Evolutionary conservation across 2,888 invertebrate genomes (phyloP), one percentile per base, ranked within the genome.

Genomic region (Camponotus fellah): DNA sequence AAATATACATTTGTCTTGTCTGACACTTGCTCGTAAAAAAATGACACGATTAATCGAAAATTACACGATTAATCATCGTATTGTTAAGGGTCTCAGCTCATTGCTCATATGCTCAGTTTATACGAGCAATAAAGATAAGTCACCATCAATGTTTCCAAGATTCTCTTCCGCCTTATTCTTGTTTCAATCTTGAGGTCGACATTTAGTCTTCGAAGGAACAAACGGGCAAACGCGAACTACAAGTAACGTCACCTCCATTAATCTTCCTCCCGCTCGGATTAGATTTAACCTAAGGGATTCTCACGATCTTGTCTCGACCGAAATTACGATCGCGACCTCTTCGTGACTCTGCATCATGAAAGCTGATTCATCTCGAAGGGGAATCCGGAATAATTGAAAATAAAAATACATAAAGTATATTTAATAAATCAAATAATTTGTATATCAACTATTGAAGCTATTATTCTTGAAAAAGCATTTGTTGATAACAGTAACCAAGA

Each of bases 211-310:
- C 72, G 43, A 72, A 82, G 79, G 83, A 83, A 85, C 85, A 86
- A 83, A 82, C 87, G 79, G 81, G 84, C 85, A 82, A 86, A 85
- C 83, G 75, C 58, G 81, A 88, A 83, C 85, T 82, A 84, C 85
- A 81, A 80, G 68, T 82, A 83, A 80, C 85, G 84, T 83, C 81
- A 72, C 60, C 60, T 71, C 84, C 87, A 85, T 87, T 87, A 87
- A 88, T 88, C 87, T 82, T 71, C 69, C 53, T 49, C 77, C 79
- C 80, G 82, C 76, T 82, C 85, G 75, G 81, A 88, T 85, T 82
- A 81, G 87, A 84, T 87, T 82, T 82, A 85, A 87, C 84, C 81
- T 79, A 66, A 79, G 75, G 72, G 68, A 62, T 83, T 71, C 60
- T 82, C 74, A 68, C 68, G 75, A 60, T 64, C 75, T 83, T 81